Conservation (phyloP, 2,113 vertebrate species). For the Recurvirostra avosetta region DNA sequence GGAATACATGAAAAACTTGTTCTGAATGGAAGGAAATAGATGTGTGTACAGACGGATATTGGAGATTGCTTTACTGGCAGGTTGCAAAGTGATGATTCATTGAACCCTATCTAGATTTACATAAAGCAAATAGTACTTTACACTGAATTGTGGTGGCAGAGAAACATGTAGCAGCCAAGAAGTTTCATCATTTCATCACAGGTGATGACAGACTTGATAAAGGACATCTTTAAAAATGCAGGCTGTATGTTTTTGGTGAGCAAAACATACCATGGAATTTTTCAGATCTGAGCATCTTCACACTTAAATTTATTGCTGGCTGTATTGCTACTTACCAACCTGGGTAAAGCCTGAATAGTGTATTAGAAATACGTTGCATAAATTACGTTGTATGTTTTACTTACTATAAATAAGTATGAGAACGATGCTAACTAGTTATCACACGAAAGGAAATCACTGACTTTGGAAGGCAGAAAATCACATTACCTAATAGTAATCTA, state of each 20-base stretch:
- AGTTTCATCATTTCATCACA: constrained; percentile 46
- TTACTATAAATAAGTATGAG: background rate
- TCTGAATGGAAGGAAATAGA: background rate
- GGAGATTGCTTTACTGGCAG: constrained; percentile 18
- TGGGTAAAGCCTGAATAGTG: background rate
- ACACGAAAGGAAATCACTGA: background rate
- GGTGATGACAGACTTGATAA: background rate
- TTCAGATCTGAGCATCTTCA: background rate
- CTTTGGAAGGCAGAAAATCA: constrained; percentile 3
- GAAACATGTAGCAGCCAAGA: constrained; percentile 32
- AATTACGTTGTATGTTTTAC: background rate
- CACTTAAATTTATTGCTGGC: background rate
- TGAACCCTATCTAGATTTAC: constrained; percentile 3
- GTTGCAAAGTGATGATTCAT: constrained; percentile 44
- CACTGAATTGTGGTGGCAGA: background rate
- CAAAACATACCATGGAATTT: background rate
- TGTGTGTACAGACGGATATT: constrained; percentile 12
- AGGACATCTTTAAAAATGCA: background rate
- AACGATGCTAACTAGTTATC: background rate
- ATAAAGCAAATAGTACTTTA: constrained; percentile 1
- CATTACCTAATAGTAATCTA: background rate
- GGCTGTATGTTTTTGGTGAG: background rate
- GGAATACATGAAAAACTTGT: background rate
- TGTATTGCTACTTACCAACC: background rate
- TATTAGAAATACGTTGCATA: background rate